Base-by-base conservation (phyloP, 2,888 invertebrate species). In the Ichneumon xanthorius region DNA sequence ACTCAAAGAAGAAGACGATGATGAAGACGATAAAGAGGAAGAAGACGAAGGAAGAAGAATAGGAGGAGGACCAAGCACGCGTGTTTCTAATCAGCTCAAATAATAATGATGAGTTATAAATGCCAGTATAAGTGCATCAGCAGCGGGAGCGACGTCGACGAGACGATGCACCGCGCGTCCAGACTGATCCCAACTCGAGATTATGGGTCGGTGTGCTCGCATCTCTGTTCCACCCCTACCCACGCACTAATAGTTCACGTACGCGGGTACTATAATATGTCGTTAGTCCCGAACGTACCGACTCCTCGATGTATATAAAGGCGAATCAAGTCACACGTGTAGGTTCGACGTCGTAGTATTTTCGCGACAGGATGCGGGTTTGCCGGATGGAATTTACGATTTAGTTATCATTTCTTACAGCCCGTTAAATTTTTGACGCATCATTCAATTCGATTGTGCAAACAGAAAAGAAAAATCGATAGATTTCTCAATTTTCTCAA, bases 91-190 rank as follows among this genome's bases (percentile, higher is more conserved):
- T 92, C 90, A 90, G 89, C 90, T 91, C 88, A 88, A 91, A 91
- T 92, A 92, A 92, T 92, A 92, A 92, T 89, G 91, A 92, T 89
- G 91, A 92, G 90, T 91, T 90, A 90, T 92, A 91, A 92, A 92
- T 90, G 90, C 89, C 88, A 89, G 85, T 88, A 87, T 87, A 82
- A 85, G 85, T 79, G 79, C 78, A 81, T 68, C 58, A 80, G 37
- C 79, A 63, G 63, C 40, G 50, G 33, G 30, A 33, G 19, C 55
- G 68, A 70, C 68, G 68, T n/a, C 89, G 85, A 86, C 82, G 88
- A 89, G 77, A 77, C 67, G 77, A 67, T 55, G 67, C 67, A 77
- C 50, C 77, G 77, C 88, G 88, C 88, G 85, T 87, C 89, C 91
- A 91, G 92, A 91, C 91, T 91, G 92, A 92, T 92, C 89, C 90